These are phyloP conservation scores for Acridotheres tristis DNA, from an alignment of 2,797 vertebrate genomes.

Conservation along the genomic window DNA sequence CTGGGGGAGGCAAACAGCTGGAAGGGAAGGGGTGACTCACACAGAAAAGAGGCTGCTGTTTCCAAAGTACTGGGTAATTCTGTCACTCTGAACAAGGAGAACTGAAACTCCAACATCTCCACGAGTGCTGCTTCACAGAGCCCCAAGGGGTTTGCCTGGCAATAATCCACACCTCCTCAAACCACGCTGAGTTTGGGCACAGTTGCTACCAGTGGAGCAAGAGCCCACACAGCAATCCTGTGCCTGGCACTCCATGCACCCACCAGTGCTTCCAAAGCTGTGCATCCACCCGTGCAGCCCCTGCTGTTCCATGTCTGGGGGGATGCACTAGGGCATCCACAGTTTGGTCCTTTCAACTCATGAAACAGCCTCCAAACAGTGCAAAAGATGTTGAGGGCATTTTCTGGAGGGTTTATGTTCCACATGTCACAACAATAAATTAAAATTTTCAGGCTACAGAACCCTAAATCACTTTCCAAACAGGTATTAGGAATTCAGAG, in stretches of 20 bases:
- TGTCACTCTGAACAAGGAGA: background rate
- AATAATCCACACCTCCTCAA: background rate
- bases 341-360: background rate
- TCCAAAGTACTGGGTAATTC: background rate
- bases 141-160: background rate
- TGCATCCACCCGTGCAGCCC: background rate
- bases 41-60: background rate
- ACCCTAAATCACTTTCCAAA: background rate
- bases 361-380: background rate
- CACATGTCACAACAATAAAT: background rate
- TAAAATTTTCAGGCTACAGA: background rate
- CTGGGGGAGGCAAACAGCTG: background rate
- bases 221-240: background rate
- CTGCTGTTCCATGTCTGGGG: rapidly evolving
- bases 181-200: background rate
- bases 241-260: background rate
- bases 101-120: background rate
- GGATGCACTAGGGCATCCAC: background rate
- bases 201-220: background rate
- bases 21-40: conserved; percentile 9
- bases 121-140: background rate
- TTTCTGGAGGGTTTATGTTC: background rate
- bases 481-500: background rate
- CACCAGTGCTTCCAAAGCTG: background rate
- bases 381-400: background rate